Percentiles rank a stretch among this genome's conserved stretches.
phyloP scores from a whole-genome alignment of 1,140 invertebrate genomes.

The Arion vulgaris region DNA sequence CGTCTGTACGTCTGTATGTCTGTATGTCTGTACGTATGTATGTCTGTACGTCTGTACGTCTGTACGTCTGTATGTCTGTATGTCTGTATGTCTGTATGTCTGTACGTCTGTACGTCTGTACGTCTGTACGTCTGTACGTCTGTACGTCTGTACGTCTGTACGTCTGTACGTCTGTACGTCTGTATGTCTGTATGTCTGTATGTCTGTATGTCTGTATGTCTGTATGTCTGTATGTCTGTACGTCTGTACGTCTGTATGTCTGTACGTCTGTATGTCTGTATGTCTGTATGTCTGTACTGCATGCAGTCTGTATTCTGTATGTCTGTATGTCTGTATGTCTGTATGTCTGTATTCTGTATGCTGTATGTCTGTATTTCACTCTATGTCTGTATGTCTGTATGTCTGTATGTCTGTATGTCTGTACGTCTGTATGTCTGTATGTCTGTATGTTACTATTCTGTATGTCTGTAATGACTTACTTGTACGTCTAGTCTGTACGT shows the following conservation, averaged over 20 bases:
- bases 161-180: constrained; percentile 30
- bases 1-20: constrained; percentile 23
- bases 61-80: constrained; percentile 12
- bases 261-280: constrained; percentile 22
- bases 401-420: constrained; percentile 19
- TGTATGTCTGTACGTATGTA: constrained; percentile 32
- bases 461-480: no score
- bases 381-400: constrained; percentile 5
- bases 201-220: constrained; percentile 30
- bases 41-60: constrained; percentile 10
- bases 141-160: constrained; percentile 29
- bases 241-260: constrained; percentile 21
- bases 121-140: constrained; percentile 34
- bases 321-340: constrained; percentile 23
- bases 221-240: constrained; percentile 33
- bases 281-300: constrained; percentile 12
- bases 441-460: constrained; percentile 28
- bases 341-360: constrained; percentile 5
- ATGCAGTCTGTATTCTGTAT: no score
- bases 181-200: constrained; percentile 29
- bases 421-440: constrained; percentile 21
- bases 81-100: constrained; percentile 19
- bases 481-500: no score
- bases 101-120: constrained; percentile 27
- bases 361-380: background rate